These are phyloP conservation scores for Diarsia mendica DNA, from an alignment of 2,888 invertebrate genomes.

Conservation along the genomic window DNA sequence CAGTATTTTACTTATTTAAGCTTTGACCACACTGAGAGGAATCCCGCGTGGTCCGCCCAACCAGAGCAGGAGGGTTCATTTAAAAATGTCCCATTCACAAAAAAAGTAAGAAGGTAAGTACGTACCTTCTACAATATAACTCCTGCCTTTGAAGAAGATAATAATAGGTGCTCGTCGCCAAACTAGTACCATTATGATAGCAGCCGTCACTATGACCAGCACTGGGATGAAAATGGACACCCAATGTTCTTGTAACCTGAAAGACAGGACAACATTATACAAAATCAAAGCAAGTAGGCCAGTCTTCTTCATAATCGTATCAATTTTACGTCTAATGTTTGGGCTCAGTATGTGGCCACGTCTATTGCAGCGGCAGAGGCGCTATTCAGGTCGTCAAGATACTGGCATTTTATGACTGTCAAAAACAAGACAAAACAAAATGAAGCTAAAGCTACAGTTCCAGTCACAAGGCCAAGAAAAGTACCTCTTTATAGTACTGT, in stretches of 20 bases:
- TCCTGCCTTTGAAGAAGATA: constrained; percentile 56
- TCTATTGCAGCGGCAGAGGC: too few relatives aligned
- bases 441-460: neutral
- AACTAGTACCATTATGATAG: constrained; percentile 33
- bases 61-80: neutral
- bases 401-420: neutral
- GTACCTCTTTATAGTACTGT: neutral
- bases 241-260: constrained; percentile 44
- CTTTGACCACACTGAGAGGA: neutral
- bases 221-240: constrained; percentile 32
- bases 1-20: neutral
- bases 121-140: constrained; percentile 62
- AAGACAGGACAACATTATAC: neutral
- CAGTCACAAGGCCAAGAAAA: neutral
- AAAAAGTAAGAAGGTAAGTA: neutral
- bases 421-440: neutral
- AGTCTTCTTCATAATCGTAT: neutral
- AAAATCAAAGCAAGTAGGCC: neutral
- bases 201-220: constrained; percentile 22
- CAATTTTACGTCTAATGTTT: too few relatives aligned
- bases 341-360: too few relatives aligned
- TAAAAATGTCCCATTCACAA: neutral
- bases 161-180: constrained; percentile 39
- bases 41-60: neutral
- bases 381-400: neutral